phyloP scores from a whole-genome alignment of 2,113 vertebrate genomes.

The Glareola pratincola region DNA sequence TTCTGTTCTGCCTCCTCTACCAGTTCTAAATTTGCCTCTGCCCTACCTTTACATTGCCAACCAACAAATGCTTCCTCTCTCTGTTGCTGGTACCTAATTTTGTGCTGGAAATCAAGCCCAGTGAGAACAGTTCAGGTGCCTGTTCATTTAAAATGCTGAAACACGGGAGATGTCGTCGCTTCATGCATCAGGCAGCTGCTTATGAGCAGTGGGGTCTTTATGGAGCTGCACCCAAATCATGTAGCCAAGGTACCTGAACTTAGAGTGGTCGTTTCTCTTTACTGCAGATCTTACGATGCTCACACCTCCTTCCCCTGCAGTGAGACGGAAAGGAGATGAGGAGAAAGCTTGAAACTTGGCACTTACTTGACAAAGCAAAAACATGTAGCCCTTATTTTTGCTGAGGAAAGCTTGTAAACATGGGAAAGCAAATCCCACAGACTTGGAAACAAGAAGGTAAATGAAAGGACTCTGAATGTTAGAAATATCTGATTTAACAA shows the following conservation, averaged over 20 bases:
- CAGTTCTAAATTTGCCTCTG: not conserved
- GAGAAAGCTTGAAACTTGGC: not conserved
- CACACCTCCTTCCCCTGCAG: not conserved
- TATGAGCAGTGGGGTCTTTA: not conserved
- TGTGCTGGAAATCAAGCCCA: not conserved
- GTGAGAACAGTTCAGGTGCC: not conserved
- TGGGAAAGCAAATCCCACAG: not conserved
- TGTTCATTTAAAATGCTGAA: not conserved
- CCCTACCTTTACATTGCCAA: not conserved
- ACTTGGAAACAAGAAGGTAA: not conserved
- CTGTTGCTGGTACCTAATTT: not conserved
- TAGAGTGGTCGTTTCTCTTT: not conserved
- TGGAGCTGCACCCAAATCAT: not conserved
- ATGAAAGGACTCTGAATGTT: not conserved
- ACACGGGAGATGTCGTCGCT: not conserved
- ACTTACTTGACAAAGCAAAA: not conserved
- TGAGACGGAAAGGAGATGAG: not conserved
- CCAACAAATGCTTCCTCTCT: not conserved
- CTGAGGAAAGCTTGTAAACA: not conserved
- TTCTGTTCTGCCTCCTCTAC: not conserved
- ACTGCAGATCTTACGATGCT: accelerated
- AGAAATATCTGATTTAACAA: not conserved
- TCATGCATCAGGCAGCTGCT: not conserved
- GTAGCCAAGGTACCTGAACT: not conserved
- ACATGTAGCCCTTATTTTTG: not conserved